Conservation (phyloP, 2,797 vertebrate species). For the Halcyon leucocephala region DNA sequence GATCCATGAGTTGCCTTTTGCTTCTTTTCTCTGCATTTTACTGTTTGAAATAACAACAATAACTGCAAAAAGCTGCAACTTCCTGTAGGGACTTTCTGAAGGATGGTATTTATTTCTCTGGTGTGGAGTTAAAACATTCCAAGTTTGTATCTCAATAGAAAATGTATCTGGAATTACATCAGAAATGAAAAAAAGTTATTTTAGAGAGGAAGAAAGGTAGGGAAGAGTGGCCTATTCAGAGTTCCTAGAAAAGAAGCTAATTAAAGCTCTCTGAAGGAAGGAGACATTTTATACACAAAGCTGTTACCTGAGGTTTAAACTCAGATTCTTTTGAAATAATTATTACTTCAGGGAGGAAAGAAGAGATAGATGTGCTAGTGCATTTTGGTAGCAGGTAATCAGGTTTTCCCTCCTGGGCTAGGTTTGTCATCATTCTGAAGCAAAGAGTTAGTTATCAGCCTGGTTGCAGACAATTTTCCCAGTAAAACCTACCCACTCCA, state of each 20-base stretch:
- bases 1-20: background rate
- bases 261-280: background rate
- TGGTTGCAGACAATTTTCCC: background rate
- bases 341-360: background rate
- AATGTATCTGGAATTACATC: background rate
- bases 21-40: background rate
- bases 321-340: background rate
- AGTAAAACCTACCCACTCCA: background rate
- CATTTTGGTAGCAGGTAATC: background rate
- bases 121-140: background rate
- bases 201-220: background rate
- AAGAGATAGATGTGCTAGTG: background rate
- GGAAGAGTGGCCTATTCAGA: background rate
- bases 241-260: background rate
- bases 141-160: background rate
- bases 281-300: background rate
- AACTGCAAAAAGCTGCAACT: background rate
- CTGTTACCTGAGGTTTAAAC: background rate
- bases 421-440: background rate
- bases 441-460: background rate
- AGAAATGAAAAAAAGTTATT: background rate
- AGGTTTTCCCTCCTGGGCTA: background rate
- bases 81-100: background rate
- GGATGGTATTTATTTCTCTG: background rate
- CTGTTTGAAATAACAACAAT: slow-evolving; percentile 6